These are phyloP conservation scores for Drosophila kohkoa DNA, from an alignment of 1,140 invertebrate genomes.

Conservation along the genomic window DNA sequence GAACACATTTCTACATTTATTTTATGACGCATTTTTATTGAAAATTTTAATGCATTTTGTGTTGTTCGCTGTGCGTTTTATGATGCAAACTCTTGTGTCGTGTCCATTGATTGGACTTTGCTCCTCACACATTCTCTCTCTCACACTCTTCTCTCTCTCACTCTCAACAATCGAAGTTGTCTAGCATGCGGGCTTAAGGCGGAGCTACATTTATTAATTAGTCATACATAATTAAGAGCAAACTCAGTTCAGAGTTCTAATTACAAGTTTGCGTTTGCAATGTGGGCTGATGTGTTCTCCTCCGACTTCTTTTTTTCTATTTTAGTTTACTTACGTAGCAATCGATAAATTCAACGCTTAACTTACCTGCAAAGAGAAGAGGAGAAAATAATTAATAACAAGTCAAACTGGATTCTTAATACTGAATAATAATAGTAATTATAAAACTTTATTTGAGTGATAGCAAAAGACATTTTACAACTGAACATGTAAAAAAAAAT, in stretches of 20 bases:
- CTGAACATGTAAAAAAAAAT: too few species aligned
- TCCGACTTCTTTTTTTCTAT: not conserved
- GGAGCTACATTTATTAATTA: slow-evolving; percentile 39
- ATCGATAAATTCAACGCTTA: slow-evolving; percentile 5
- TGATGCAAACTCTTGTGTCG: slow-evolving; percentile 33
- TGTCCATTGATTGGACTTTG: slow-evolving; percentile 31
- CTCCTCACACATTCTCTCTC: too few species aligned
- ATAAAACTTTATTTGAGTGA: too few species aligned
- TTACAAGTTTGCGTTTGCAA: slow-evolving; percentile 33
- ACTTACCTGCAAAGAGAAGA: slow-evolving; percentile 59
- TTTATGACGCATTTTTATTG: slow-evolving; percentile 78
- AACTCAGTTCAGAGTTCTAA: slow-evolving; percentile 11
- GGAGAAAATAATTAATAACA: slow-evolving; percentile 6
- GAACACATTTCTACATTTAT: slow-evolving; percentile 53
- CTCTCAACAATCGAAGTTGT: not conserved
- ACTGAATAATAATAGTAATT: not conserved
- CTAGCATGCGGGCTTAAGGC: slow-evolving; percentile 25
- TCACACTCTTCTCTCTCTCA: too few species aligned
- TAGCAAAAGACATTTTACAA: too few species aligned
- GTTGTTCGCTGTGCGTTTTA: slow-evolving; percentile 65
- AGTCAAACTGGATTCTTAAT: not conserved
- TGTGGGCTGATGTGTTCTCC: slow-evolving; percentile 2
- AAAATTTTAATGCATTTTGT: slow-evolving; percentile 74
- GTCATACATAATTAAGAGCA: slow-evolving; percentile 13
- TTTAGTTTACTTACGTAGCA: not conserved